phyloP scores from a whole-genome alignment of 2,888 invertebrate species.

The Salticus scenicus region DNA sequence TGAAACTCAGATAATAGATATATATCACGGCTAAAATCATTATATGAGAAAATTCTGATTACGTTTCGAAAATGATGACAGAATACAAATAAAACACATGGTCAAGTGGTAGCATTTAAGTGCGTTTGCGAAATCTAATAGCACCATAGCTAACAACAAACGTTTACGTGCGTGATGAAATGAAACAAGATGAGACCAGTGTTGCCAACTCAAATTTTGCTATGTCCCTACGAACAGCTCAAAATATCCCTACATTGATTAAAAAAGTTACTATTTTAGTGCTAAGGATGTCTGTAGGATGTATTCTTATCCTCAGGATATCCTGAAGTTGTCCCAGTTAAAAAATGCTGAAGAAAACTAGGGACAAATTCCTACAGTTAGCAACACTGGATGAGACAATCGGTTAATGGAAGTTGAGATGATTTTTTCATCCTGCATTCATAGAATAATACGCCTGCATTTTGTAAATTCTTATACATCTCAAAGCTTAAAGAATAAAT shows the following conservation, averaged over 20 bases:
- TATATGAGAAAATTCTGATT: not conserved
- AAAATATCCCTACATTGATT: too few species aligned
- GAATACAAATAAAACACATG: not conserved
- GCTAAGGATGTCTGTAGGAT: too few species aligned
- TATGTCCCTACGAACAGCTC: too few species aligned
- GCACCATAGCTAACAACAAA: not conserved
- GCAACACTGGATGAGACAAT: slow-evolving; percentile 10
- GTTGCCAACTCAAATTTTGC: too few species aligned
- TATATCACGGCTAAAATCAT: not conserved
- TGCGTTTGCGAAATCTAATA: slow-evolving; percentile 15
- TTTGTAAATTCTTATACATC: too few species aligned
- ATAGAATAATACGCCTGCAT: too few species aligned
- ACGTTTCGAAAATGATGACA: not conserved
- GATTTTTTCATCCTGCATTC: not conserved
- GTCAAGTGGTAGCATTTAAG: not conserved
- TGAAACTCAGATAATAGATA: slow-evolving; percentile 2
- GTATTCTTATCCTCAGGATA: too few species aligned
- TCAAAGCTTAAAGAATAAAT: too few species aligned
- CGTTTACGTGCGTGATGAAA: not conserved
- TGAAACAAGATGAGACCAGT: not conserved
- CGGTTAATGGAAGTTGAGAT: not conserved
- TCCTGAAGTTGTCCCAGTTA: too few species aligned
- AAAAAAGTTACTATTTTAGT: too few species aligned
- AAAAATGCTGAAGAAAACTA: too few species aligned
- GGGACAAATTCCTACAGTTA: too few species aligned